Evolutionary conservation across 2,113 vertebrate genomes (phyloP).

Genomic region (Corvus hawaiiensis): DNA sequence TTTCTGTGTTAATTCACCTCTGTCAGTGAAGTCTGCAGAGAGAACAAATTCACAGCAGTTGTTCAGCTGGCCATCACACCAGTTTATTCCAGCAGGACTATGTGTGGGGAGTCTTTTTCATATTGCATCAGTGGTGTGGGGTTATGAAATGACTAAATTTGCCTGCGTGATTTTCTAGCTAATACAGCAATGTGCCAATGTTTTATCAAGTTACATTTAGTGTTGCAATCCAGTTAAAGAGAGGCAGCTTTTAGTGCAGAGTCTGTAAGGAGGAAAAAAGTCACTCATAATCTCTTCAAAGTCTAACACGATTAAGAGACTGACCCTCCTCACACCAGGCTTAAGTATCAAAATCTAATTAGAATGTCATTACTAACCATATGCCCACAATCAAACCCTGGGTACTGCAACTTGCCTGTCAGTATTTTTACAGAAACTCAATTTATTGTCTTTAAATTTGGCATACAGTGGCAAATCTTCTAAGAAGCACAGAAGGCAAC

Average conservation of each 20-base stretch:
- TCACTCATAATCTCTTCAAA: conserved; percentile 26
- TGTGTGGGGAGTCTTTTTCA: background rate
- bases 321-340: conserved; percentile 29
- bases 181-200: background rate
- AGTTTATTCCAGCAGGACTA: background rate
- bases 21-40: background rate
- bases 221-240: background rate
- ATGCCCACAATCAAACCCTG: background rate
- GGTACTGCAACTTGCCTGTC: background rate
- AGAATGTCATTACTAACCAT: background rate
- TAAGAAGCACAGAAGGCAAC: background rate
- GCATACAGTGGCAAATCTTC: background rate
- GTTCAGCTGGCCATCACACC: background rate
- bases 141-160: background rate
- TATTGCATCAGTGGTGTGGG: background rate
- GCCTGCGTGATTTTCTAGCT: background rate
- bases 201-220: background rate
- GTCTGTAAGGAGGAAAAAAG: conserved; percentile 3
- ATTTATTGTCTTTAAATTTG: background rate
- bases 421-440: conserved; percentile 11
- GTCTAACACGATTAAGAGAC: conserved; percentile 27
- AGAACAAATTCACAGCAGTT: background rate
- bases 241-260: background rate
- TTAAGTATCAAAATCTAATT: conserved; percentile 43
- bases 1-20: background rate